Evolutionary conservation across 2,888 invertebrate genomes (phyloP).

Genomic region (Smittia aterrima): DNA sequence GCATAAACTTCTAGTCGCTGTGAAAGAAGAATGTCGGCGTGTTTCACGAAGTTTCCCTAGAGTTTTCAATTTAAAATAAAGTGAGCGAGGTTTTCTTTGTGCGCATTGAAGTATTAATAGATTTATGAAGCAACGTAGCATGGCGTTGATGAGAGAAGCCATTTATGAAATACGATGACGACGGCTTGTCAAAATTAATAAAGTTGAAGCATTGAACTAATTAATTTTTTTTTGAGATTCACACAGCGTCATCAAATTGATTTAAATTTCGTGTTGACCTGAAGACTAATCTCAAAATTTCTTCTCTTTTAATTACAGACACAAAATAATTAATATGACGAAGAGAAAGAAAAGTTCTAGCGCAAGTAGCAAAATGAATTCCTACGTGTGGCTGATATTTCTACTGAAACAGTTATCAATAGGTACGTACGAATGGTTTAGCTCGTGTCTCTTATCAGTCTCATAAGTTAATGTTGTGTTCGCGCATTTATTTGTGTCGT

Average conservation of each 20-base stretch:
- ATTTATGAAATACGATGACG: slow-evolving; percentile 28
- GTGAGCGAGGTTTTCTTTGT: too few relatives aligned
- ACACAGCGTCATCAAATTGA: not conserved
- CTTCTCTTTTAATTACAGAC: not conserved
- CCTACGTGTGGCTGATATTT: slow-evolving; percentile 17
- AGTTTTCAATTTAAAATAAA: too few relatives aligned
- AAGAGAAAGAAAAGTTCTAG: not conserved
- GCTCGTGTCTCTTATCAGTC: too few relatives aligned
- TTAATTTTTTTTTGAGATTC: slow-evolving; percentile 19
- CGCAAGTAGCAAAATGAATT: not conserved
- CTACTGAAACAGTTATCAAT: slow-evolving; percentile 23
- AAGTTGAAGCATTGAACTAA: slow-evolving; percentile 20
- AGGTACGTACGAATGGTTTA: not conserved
- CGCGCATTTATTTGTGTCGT: too few relatives aligned
- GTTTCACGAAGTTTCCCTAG: too few relatives aligned
- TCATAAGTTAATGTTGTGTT: too few relatives aligned
- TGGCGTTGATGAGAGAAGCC: not conserved
- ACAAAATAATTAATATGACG: not conserved
- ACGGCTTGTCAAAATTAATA: slow-evolving; percentile 26
- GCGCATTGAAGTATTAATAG: too few relatives aligned
- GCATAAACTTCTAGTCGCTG: too few relatives aligned
- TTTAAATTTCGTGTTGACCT: too few relatives aligned
- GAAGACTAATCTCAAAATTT: too few relatives aligned
- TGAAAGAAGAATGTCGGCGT: too few relatives aligned
- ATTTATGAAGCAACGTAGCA: too few relatives aligned